These are phyloP conservation scores for Empidonax traillii DNA, from an alignment of 2,113 vertebrate genomes.

Conservation along the genomic window DNA sequence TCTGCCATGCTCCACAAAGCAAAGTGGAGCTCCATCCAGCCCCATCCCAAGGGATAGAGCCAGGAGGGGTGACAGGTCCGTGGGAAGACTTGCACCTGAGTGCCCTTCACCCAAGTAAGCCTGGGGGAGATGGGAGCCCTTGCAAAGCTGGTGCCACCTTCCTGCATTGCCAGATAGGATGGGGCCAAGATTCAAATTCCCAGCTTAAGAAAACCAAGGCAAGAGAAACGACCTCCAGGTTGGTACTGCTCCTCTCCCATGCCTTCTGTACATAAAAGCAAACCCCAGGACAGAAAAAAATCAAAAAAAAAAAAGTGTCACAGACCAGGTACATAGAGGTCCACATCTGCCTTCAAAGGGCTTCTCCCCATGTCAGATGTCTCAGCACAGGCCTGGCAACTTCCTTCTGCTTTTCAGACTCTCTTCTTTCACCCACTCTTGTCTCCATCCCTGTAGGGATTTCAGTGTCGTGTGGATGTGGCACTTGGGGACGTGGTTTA, in stretches of 20 bases:
- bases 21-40: background rate
- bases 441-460: background rate
- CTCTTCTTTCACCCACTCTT: background rate
- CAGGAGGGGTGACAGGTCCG: background rate
- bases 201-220: background rate
- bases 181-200: background rate
- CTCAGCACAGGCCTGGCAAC: background rate
- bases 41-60: background rate
- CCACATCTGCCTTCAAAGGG: background rate
- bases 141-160: background rate
- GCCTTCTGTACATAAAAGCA: background rate
- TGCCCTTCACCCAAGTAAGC: background rate
- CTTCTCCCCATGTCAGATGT: background rate
- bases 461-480: background rate
- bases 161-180: background rate
- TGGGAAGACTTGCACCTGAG: background rate
- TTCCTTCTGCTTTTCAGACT: background rate
- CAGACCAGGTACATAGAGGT: background rate
- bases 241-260: background rate
- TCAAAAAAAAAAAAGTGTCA: background rate
- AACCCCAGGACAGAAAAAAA: background rate
- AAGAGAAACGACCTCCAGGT: background rate
- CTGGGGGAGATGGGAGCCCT: background rate
- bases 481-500: background rate
- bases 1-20: background rate